A percentile compares a stretch with the other conserved stretches of the same genome.
These are phyloP conservation scores for Synergus itoensis DNA, from an alignment of 2,888 invertebrate genomes.

Conservation along the genomic window DNA sequence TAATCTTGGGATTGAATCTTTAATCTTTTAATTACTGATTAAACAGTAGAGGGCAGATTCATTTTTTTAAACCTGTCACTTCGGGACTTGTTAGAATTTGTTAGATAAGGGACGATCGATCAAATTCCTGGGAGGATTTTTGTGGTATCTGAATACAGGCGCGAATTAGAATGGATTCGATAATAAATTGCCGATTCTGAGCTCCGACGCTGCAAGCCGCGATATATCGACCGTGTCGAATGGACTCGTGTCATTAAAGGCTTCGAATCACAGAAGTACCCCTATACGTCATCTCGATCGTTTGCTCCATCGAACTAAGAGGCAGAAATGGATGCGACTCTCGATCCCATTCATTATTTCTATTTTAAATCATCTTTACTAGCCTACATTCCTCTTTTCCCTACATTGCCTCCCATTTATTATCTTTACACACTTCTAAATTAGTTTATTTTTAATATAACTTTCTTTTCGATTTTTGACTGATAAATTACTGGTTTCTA, in stretches of 20 bases:
- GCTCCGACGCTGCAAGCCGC: slow-evolving; percentile 60
- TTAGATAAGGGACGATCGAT: slow-evolving; percentile 33
- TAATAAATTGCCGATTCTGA: slow-evolving; percentile 64
- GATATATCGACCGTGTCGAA: slow-evolving; percentile 66
- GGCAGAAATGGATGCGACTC: slow-evolving; percentile 33
- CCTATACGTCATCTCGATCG: slow-evolving; percentile 36
- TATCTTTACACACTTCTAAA: background rate
- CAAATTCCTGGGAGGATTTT: slow-evolving; percentile 32
- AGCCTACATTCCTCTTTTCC: slow-evolving; percentile 18
- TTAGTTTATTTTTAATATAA: background rate
- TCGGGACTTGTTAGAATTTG: slow-evolving; percentile 13
- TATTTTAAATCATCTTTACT: slow-evolving; percentile 38
- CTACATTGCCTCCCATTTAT: background rate
- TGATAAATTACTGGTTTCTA: background rate
- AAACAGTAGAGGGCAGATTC: background rate
- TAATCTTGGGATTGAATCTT: too few species aligned
- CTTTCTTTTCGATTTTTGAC: background rate
- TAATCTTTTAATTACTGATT: background rate
- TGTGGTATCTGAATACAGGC: slow-evolving; percentile 36
- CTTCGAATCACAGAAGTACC: slow-evolving; percentile 41
- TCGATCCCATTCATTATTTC: slow-evolving; percentile 37
- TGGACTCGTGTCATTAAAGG: slow-evolving; percentile 62
- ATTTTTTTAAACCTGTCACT: slow-evolving; percentile 17
- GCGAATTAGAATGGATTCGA: slow-evolving; percentile 43
- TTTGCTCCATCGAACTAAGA: slow-evolving; percentile 19